Evolutionary conservation across 2,797 vertebrate species (phyloP).

Genomic region (Chiroxiphia lanceolata): DNA sequence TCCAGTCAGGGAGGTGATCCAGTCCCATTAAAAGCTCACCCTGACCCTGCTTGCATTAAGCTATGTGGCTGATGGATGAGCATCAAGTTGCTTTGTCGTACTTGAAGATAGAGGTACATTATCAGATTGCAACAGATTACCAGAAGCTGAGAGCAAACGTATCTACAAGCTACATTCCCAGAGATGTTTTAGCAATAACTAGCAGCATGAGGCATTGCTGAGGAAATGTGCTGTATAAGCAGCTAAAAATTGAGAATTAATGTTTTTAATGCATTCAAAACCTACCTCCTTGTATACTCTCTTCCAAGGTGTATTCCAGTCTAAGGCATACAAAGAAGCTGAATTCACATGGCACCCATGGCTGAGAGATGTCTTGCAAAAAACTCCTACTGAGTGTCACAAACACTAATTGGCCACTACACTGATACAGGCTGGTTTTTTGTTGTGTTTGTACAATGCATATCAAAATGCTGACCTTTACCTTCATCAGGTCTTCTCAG

Average conservation of each 20-base stretch:
- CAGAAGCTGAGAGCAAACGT: neutral
- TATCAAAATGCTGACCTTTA: conserved; percentile 14
- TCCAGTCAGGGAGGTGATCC: neutral
- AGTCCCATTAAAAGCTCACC: neutral
- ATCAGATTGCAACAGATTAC: neutral
- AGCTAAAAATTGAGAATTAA: conserved; percentile 1
- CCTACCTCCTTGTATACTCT: neutral
- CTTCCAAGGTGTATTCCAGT: neutral
- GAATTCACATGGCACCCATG: neutral
- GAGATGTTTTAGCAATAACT: neutral
- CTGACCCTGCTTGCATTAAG: neutral
- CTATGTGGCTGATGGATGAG: neutral
- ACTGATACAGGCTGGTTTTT: neutral
- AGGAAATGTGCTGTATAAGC: neutral
- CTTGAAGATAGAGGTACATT: neutral
- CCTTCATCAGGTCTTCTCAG: neutral
- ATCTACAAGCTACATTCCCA: neutral
- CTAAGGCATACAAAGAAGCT: neutral
- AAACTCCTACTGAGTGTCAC: neutral
- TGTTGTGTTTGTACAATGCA: neutral
- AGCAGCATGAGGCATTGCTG: neutral
- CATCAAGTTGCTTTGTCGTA: rapidly evolving
- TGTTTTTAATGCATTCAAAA: neutral
- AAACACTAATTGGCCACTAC: neutral
- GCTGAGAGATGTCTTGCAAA: neutral